A percentile compares a stretch with the other conserved stretches of the same genome.
phyloP scores from a whole-genome alignment of 2,888 invertebrate species.

The Mesorhabditis belari region DNA sequence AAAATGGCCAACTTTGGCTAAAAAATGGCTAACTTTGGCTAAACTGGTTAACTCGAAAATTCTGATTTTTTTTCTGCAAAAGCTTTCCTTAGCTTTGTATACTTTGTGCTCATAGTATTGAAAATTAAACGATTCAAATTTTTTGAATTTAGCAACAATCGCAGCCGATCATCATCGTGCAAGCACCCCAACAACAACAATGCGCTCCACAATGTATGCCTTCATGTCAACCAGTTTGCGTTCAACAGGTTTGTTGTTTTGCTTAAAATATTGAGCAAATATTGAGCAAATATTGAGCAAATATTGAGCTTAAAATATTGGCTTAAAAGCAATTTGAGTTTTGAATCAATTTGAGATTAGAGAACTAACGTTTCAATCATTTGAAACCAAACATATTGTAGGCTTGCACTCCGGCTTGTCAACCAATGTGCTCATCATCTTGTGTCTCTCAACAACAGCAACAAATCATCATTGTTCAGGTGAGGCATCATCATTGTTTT shows the following conservation, averaged over 20 bases:
- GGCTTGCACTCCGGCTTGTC: conserved; percentile 32
- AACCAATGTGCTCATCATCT: conserved; percentile 31
- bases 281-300: too few relatives aligned
- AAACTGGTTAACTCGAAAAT: too few relatives aligned
- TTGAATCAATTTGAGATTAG: too few relatives aligned
- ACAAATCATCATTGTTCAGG: conserved; percentile 6
- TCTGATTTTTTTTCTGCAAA: too few relatives aligned
- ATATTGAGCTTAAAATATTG: too few relatives aligned
- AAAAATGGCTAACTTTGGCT: too few relatives aligned
- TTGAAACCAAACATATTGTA: too few relatives aligned
- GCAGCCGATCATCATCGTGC: not conserved
- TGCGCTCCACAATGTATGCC: conserved; percentile 10
- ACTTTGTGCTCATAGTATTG: not conserved
- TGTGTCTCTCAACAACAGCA: conserved; percentile 10
- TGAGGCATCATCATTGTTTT: conserved; percentile 21
- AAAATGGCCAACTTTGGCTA: too few relatives aligned
- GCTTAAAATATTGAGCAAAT: too few relatives aligned
- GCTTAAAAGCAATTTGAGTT: too few relatives aligned
- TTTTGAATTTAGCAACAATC: not conserved
- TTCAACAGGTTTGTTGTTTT: too few relatives aligned
- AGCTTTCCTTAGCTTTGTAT: not conserved
- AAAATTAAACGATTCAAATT: not conserved
- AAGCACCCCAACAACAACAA: not conserved
- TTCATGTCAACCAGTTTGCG: conserved; percentile 25
- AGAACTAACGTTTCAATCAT: too few relatives aligned